Base-by-base conservation (phyloP, 2,113 vertebrate genomes). In the Lepus americanus region DNA sequence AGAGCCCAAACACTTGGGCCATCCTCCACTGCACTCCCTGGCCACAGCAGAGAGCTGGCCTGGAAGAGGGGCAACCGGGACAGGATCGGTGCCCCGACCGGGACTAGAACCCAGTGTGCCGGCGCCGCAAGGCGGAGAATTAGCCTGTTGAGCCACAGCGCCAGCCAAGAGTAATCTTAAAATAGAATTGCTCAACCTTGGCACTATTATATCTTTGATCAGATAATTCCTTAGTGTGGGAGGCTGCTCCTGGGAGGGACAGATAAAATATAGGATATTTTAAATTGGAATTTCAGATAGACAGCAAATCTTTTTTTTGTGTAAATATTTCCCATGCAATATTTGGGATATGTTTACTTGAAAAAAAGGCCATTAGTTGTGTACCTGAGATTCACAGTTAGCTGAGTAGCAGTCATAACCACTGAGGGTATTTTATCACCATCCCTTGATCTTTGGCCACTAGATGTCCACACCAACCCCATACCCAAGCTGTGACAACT, bases 251-350 rank as follows among this genome's bases (percentile, higher is more conserved):
- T 78, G 27, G 16, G 36, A 61, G 22, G 3, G 11, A 9, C 23
- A 89, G 78, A 89, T 39, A n/a, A 44, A 67, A 44, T 49, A 61
- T 36, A 61, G 23, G 11, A 27, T 70, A 8, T 13, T 13, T 53
- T 78, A 36, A 69, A 70, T 85, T 78, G 85, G n/a, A 85, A 72
- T 79, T 86, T 79, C 64, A 78, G 12, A 61, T 69, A 70, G 23
- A 94, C 14, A 36, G 64, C 7, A 69, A 11, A 49, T 77, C n/a
- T 80, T 36, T 25, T 11, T 9, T 80, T 36, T 61, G 55, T 29
- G 25, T 61, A 61, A 80, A 0, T 36, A 36, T 39, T 13, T 36
- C 16, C 76, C 19, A n/a, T 55, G 10, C 4, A 33, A 78, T 33
- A n/a, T 29, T 74, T 61, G 31, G 23, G 76, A 39, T 7, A 17